These are phyloP conservation scores for Terrapene triunguis DNA, from an alignment of 2,113 vertebrate species.

Conservation along the genomic window DNA sequence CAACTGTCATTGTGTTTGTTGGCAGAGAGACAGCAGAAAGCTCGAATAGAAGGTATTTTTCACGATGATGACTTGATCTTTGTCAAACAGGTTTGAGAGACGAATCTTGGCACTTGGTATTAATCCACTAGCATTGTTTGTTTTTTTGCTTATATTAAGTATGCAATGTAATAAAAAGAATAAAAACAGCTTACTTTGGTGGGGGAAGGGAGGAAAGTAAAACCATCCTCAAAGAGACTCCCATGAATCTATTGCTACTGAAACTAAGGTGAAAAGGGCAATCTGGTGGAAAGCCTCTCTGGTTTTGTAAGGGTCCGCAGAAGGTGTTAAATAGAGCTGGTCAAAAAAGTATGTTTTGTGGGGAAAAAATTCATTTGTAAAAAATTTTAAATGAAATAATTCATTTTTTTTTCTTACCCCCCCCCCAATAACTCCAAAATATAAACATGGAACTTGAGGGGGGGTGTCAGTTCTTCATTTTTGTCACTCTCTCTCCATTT, in stretches of 20 bases:
- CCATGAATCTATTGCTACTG: not conserved
- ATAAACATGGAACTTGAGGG: not conserved
- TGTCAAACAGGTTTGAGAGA: constrained; percentile 36
- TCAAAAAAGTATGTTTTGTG: not conserved
- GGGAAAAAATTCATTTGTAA: not conserved
- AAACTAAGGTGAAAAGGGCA: not conserved
- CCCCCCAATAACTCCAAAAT: not conserved
- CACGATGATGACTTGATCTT: constrained; percentile 1
- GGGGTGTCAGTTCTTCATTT: not conserved
- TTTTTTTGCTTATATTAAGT: constrained; percentile 32
- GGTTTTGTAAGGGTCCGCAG: not conserved
- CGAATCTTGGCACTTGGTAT: not conserved
- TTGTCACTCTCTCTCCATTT: not conserved
- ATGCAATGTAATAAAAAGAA: fast-evolving
- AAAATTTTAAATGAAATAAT: not conserved
- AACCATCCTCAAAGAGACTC: not conserved
- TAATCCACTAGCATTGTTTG: constrained; percentile 35
- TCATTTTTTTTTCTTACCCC: not conserved
- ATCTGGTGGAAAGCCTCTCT: not conserved
- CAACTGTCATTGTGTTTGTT: constrained; percentile 16
- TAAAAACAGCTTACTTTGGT: not conserved
- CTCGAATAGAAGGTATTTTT: not conserved
- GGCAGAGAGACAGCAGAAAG: not conserved
- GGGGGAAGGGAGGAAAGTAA: not conserved
- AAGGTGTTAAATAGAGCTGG: not conserved